Conservation (phyloP, 2,888 invertebrate genomes). For the Plebejus anna region DNA sequence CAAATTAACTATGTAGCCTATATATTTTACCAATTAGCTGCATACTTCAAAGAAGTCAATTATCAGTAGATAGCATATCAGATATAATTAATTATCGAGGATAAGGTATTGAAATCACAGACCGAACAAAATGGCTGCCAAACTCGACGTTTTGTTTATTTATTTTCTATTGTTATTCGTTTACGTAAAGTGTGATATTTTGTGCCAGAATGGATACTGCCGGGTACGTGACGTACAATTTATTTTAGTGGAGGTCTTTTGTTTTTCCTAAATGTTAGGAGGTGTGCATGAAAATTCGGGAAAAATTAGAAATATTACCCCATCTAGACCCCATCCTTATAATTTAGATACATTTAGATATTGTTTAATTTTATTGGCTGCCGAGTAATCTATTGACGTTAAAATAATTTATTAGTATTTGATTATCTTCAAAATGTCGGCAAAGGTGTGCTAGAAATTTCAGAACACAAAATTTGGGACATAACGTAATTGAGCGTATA, state of each 20-base stretch:
- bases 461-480: too few species aligned
- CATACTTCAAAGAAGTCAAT: constrained; percentile 29
- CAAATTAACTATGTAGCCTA: neutral
- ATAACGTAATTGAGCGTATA: too few species aligned
- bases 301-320: neutral
- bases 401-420: too few species aligned
- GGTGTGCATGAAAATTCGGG: neutral
- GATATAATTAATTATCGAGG: constrained; percentile 32
- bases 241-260: neutral
- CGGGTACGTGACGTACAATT: constrained; percentile 48
- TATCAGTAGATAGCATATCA: constrained; percentile 34
- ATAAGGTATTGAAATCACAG: constrained; percentile 44
- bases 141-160: constrained; percentile 38
- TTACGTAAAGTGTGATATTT: constrained; percentile 43
- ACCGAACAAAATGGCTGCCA: constrained; percentile 50
- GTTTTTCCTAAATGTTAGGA: neutral
- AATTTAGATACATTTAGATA: too few species aligned
- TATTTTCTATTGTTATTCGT: constrained; percentile 48
- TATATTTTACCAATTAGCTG: neutral
- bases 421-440: too few species aligned
- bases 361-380: too few species aligned
- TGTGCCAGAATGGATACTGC: constrained; percentile 63
- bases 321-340: neutral
- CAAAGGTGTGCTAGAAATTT: too few species aligned
- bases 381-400: too few species aligned